phyloP scores from a whole-genome alignment of 2,113 vertebrate genomes.

The Podiceps cristatus region DNA sequence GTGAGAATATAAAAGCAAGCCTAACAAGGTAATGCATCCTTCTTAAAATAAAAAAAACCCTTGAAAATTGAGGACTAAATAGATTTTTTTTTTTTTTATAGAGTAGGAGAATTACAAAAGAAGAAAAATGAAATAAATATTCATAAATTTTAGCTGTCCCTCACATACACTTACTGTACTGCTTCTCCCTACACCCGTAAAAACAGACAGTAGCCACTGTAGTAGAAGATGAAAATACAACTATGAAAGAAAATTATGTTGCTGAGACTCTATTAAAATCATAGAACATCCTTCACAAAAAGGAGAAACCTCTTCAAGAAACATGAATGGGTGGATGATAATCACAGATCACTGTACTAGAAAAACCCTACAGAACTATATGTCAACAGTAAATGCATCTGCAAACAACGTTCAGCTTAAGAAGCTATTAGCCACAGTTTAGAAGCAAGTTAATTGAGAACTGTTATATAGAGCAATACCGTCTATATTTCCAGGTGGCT shows the following conservation, averaged over 20 bases:
- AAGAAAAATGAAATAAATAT: slow-evolving; percentile 25
- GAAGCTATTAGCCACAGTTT: not conserved
- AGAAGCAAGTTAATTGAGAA: not conserved
- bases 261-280: not conserved
- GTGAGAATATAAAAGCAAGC: not conserved
- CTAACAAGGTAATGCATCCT: not conserved
- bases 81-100: not conserved
- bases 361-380: not conserved
- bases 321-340: not conserved
- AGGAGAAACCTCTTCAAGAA: not conserved
- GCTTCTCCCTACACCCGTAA: not conserved
- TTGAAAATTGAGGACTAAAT: not conserved
- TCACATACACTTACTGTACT: not conserved
- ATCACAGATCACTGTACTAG: not conserved
- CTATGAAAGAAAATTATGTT: not conserved
- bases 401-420: not conserved
- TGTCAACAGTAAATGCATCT: not conserved
- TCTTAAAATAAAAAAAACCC: not conserved
- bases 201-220: not conserved
- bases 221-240: not conserved
- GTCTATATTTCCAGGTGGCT: not conserved
- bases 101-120: not conserved
- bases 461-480: not conserved
- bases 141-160: not conserved
- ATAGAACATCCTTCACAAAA: not conserved